Evolutionary conservation across 2,888 invertebrate species (phyloP), one percentile per base, ranked within the genome.

Genomic region (Euproctis similis): DNA sequence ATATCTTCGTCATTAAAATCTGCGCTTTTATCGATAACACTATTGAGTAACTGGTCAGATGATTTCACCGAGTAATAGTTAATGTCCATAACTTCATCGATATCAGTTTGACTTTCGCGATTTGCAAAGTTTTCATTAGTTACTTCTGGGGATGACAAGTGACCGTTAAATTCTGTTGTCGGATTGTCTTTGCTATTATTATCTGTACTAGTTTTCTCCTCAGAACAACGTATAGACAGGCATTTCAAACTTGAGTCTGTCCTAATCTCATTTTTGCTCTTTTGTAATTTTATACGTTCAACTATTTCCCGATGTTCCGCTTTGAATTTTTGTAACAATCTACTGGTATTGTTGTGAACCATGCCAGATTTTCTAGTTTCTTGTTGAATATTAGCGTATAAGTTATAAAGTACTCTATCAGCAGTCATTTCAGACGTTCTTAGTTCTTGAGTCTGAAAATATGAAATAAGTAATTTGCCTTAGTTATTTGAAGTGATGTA

Each of bases 351-450:
- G 7, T 53, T 59, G 14, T 61, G 50, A 2, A 48, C 31, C 8
- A 61, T 47, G 6, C 36, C 35, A 5, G 59, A 46, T 44, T 59
- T 72, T 35, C 76, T 59, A 8, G 33, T 49, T 51, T 68, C 69
- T 31, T 67, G 47, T 42, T 50, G 59, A 26, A 84, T 44, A 17
- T 71, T 62, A 23, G 77, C 67, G 38, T 77, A 67, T 0, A 85
- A 41, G 30, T 69, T 56, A 36, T 85, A 85, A 14, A 85, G 36
- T 4, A 43, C 20, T 39, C 46, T 47, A 25, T 72, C 69, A 6
- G 68, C 65, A 18, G 44, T 58, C 34, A 43, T 46, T 25, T 56
- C 49, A n/a, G 56, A 49, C n/a, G 62, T 49, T 21, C 17, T 49
- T 26, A 59, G 39, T 43, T 60, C 47, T 41, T 57, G 61, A 9